A percentile compares a stretch with the other conserved stretches of the same genome.
Evolutionary conservation across 2,888 invertebrate species (phyloP).

Genomic region (Dioctria rufipes): DNA sequence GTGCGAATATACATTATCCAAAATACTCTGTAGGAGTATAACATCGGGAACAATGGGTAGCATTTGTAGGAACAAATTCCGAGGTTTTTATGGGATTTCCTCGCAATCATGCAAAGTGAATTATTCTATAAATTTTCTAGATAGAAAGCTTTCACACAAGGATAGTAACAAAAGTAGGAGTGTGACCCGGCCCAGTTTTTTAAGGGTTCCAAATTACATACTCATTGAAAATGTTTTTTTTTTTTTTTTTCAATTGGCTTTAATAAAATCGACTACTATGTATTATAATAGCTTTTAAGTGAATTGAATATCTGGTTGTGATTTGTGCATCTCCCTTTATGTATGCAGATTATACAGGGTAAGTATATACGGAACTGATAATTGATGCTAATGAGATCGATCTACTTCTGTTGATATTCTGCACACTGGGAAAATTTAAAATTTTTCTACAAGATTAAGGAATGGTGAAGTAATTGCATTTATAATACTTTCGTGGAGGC

Average conservation of each 20-base stretch:
- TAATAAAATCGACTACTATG: constrained; percentile 38
- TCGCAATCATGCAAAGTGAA: constrained; percentile 55
- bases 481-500: no score
- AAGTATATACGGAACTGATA: no score
- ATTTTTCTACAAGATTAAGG: no score
- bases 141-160: constrained; percentile 28
- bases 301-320: constrained; percentile 41
- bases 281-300: constrained; percentile 47
- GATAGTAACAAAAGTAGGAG: no score
- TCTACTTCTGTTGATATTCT: no score
- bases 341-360: no score
- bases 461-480: no score
- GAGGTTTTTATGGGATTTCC: constrained; percentile 56
- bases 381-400: no score
- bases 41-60: constrained; percentile 25
- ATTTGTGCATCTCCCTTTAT: neutral
- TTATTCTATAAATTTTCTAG: constrained; percentile 55
- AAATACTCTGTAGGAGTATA: neutral
- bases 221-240: constrained; percentile 11
- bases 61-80: constrained; percentile 52
- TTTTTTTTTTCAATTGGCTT: neutral
- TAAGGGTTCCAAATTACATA: constrained; percentile 1
- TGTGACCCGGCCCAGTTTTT: neutral
- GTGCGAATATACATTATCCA: neutral
- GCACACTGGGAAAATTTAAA: no score